A percentile compares a stretch with the other conserved stretches of the same genome.
Conservation (phyloP, 2,888 invertebrate species). For the Drosophila colorata region DNA sequence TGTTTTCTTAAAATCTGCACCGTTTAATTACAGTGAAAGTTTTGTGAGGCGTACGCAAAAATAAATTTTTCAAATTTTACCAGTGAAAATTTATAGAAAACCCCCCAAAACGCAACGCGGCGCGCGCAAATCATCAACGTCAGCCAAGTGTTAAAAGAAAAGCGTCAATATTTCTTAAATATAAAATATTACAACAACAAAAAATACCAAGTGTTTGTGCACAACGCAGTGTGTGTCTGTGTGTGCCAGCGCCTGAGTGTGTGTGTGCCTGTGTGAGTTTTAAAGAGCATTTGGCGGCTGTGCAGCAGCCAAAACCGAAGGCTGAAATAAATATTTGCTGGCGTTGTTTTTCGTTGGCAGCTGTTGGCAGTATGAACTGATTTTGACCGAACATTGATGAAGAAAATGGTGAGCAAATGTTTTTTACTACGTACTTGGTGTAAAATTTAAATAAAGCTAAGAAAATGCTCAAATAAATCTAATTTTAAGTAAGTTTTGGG, state of each 20-base stretch:
- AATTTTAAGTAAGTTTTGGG: not conserved
- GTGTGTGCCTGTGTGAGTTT: conserved; percentile 41
- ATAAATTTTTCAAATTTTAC: conserved; percentile 65
- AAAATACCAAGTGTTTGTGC: conserved; percentile 46
- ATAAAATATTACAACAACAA: conserved; percentile 41
- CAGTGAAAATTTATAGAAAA: conserved; percentile 66
- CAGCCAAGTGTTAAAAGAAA: conserved; percentile 61
- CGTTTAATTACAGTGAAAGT: conserved; percentile 67
- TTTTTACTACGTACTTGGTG: conserved; percentile 26
- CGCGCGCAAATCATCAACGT: conserved; percentile 56
- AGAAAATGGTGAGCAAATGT: conserved; percentile 74
- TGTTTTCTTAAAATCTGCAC: conserved; percentile 32
- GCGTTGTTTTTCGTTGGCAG: conserved; percentile 72
- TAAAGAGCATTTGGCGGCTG: conserved; percentile 63
- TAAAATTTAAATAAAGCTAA: conserved; percentile 41
- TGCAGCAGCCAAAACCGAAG: conserved; percentile 58
- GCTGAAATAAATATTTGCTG: conserved; percentile 55
- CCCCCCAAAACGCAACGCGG: conserved; percentile 34
- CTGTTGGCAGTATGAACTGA: conserved; percentile 82
- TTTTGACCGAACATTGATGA: conserved; percentile 68
- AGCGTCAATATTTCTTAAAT: conserved; percentile 54
- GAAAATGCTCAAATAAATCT: conserved; percentile 13
- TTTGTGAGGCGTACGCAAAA: conserved; percentile 26
- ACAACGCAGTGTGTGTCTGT: conserved; percentile 46
- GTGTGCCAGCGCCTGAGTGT: conserved; percentile 29